phyloP scores from a whole-genome alignment of 2,797 vertebrate genomes.

The Benthosema pterotum region DNA sequence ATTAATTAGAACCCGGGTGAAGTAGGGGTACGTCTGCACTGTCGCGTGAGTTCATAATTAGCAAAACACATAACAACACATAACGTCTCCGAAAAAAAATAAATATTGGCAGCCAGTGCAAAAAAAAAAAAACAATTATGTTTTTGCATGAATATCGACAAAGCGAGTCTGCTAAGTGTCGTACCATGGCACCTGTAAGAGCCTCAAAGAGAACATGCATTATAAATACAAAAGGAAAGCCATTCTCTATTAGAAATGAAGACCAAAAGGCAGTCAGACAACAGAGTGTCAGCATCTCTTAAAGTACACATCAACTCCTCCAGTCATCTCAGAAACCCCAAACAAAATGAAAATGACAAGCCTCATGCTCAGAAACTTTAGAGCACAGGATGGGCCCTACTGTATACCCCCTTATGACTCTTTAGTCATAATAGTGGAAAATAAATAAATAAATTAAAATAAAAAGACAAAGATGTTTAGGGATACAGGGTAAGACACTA shows the following conservation, averaged over 20 bases:
- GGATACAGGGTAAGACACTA: too few relatives aligned
- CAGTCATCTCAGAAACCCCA: constrained; percentile 68
- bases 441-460: too few relatives aligned
- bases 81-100: constrained; percentile 41
- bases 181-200: constrained; percentile 77
- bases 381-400: constrained; percentile 11
- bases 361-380: constrained; percentile 60
- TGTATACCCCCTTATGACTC: too few relatives aligned
- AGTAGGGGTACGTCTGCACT: constrained; percentile 50
- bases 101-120: constrained; percentile 45
- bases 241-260: constrained; percentile 78
- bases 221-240: constrained; percentile 79
- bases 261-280: constrained; percentile 75
- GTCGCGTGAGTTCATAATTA: constrained; percentile 66
- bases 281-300: constrained; percentile 80
- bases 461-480: too few relatives aligned
- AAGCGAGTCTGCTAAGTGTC: constrained; percentile 61
- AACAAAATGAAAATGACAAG: constrained; percentile 80
- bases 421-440: too few relatives aligned
- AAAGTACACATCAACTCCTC: constrained; percentile 72
- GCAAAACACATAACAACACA: constrained; percentile 54
- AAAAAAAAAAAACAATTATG: constrained; percentile 56
- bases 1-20: constrained; percentile 78
- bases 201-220: constrained; percentile 74
- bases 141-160: constrained; percentile 60